Conservation (phyloP, 1,140 invertebrate species). For the Notospermus geniculatus region DNA sequence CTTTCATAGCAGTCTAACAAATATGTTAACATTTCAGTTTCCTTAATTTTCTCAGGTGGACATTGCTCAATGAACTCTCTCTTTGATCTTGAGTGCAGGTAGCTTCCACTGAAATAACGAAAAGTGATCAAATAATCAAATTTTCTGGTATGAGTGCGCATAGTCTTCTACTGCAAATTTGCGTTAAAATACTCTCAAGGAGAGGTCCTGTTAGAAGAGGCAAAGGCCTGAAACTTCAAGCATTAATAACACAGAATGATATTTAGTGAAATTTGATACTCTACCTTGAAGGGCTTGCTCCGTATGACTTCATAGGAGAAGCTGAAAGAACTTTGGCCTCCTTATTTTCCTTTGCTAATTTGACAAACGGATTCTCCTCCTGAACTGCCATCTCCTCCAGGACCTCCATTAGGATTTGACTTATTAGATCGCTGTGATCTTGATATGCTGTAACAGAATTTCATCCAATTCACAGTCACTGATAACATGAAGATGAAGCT, state of each 20-base stretch:
- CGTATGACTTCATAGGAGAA: slow-evolving; percentile 3
- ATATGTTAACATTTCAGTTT: slow-evolving; percentile 50
- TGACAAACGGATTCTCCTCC: slow-evolving; percentile 55
- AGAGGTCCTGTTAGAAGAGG: too few species aligned
- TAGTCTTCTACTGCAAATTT: too few species aligned
- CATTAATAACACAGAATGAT: too few species aligned
- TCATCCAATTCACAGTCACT: too few species aligned
- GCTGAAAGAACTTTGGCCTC: neutral
- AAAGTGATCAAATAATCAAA: too few species aligned
- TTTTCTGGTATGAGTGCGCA: too few species aligned
- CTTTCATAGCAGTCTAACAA: slow-evolving; percentile 53
- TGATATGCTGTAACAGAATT: too few species aligned
- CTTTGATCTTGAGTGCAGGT: too few species aligned
- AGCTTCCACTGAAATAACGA: too few species aligned
- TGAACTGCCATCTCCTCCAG: slow-evolving; percentile 40
- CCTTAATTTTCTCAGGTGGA: slow-evolving; percentile 38
- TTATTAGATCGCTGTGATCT: slow-evolving; percentile 58
- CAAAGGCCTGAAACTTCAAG: too few species aligned
- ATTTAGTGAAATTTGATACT: neutral
- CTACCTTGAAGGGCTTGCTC: neutral
- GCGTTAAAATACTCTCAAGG: too few species aligned
- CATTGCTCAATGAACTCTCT: slow-evolving; percentile 10
- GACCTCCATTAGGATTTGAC: slow-evolving; percentile 70
- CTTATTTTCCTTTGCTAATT: slow-evolving; percentile 3
- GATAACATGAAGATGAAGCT: too few species aligned